Evolutionary conservation across 2,888 invertebrate genomes (phyloP), one percentile per base, ranked within the genome.

Genomic region (Nemapogon koenigi): DNA sequence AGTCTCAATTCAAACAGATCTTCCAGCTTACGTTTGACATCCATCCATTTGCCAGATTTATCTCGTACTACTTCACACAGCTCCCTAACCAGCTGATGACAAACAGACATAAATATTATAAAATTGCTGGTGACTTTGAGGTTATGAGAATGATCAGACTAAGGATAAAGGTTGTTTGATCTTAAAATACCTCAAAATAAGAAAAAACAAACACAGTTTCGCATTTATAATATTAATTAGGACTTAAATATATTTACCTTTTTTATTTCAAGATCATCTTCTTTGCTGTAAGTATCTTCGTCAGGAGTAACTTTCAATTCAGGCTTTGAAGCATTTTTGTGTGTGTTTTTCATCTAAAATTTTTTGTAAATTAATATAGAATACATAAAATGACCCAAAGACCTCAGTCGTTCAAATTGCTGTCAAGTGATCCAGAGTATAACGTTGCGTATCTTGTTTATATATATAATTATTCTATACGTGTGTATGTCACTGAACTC

Each of bases 231-330:
- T 22, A 22, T 6, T 6, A 22, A 10, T 22, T 22, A 7, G 10
- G 22, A 22, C 10, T 22, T 10, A 22, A 7, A 22, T 7, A 10
- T 6, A 4, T 13, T 48, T 57, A 73, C 75, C 62, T 65, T 51
- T 47, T 70, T 73, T 0, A 73, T 73, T 55, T 70, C 69, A 0
- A 45, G 38, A 1, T 68, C 75, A 13, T 72, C 64, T 33, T 64
- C 61, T 0, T 56, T 47, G 17, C 53, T 63, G 43, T 71, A 73
- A 18, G 49, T 58, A 0, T 65, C 73, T 0, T n/a, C n/a, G n/a
- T n/a, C n/a, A n/a, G n/a, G 57, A 50, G 40, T 75, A 70, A 4
- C n/a, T n/a, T 25, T 62, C 63, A 3, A 19, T 42, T 49, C 3
- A n/a, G n/a, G n/a, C n/a, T n/a, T n/a, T n/a, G n/a, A n/a, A n/a